Evolutionary conservation across 2,888 invertebrate genomes (phyloP).

Genomic region (Cremastobaeus sp.): DNA sequence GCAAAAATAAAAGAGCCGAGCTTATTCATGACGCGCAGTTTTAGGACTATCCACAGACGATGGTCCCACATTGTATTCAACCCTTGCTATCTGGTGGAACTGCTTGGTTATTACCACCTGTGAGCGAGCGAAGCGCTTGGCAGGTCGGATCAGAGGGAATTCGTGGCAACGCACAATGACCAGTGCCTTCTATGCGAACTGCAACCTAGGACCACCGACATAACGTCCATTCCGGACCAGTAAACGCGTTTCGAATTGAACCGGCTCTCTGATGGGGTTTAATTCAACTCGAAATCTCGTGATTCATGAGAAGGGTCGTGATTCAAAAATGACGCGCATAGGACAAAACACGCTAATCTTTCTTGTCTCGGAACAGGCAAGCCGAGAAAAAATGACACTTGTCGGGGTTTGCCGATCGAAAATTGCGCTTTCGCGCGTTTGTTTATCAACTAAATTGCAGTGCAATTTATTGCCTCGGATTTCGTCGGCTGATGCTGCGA

Average conservation of each 20-base stretch:
- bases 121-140: slow-evolving; percentile 69
- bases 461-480: slow-evolving; percentile 6
- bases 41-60: slow-evolving; percentile 63
- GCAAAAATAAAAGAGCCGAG: slow-evolving; percentile 49
- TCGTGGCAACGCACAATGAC: slow-evolving; percentile 69
- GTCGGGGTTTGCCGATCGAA: not conserved
- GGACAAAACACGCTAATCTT: slow-evolving; percentile 57
- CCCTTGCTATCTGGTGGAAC: slow-evolving; percentile 50
- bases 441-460: not conserved
- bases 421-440: not conserved
- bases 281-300: slow-evolving; percentile 75
- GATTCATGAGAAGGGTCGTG: slow-evolving; percentile 70
- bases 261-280: slow-evolving; percentile 70
- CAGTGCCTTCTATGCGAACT: slow-evolving; percentile 67
- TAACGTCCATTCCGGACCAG: slow-evolving; percentile 65
- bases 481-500: slow-evolving; percentile 16
- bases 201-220: slow-evolving; percentile 72
- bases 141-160: slow-evolving; percentile 52
- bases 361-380: slow-evolving; percentile 34
- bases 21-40: slow-evolving; percentile 65
- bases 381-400: not conserved
- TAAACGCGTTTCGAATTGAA: slow-evolving; percentile 74
- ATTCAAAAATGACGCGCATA: slow-evolving; percentile 55
- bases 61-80: slow-evolving; percentile 63
- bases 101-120: slow-evolving; percentile 73